Conservation (phyloP, 53 echinoderm and acorn worm species). For the Temnopleurus reevesii region DNA sequence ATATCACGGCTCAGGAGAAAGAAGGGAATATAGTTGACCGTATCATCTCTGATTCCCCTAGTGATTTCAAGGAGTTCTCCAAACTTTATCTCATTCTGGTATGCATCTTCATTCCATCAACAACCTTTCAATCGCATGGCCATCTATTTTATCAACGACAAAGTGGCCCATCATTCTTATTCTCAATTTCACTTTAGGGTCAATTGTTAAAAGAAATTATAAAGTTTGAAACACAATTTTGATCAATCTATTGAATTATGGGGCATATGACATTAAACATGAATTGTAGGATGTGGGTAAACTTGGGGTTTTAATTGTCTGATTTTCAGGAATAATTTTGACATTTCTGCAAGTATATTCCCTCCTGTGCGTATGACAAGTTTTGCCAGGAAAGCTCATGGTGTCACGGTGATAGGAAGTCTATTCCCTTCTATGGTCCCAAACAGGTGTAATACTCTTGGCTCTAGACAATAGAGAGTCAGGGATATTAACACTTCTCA, state of each 20-base stretch:
- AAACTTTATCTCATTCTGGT: background rate
- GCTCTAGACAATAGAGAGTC: background rate
- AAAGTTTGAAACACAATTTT: no score
- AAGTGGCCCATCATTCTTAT: background rate
- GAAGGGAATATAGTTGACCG: background rate
- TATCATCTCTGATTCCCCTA: conserved; percentile 5
- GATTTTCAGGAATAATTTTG: background rate
- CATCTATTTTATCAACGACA: background rate
- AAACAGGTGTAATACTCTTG: conserved; percentile 12
- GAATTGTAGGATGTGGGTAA: no score
- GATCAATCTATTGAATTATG: no score
- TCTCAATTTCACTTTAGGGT: background rate
- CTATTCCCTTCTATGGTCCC: background rate
- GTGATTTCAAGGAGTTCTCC: background rate
- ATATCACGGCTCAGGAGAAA: background rate
- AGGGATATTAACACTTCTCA: background rate
- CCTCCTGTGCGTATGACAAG: background rate
- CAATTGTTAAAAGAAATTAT: no score
- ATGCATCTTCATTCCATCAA: background rate
- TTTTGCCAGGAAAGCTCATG: background rate
- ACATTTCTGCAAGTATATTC: background rate
- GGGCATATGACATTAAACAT: no score
- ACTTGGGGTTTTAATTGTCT: no score
- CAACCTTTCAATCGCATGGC: background rate
- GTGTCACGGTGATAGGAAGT: background rate